phyloP scores from a whole-genome alignment of 2,113 vertebrate genomes.

The Oreochromis spilurus region DNA sequence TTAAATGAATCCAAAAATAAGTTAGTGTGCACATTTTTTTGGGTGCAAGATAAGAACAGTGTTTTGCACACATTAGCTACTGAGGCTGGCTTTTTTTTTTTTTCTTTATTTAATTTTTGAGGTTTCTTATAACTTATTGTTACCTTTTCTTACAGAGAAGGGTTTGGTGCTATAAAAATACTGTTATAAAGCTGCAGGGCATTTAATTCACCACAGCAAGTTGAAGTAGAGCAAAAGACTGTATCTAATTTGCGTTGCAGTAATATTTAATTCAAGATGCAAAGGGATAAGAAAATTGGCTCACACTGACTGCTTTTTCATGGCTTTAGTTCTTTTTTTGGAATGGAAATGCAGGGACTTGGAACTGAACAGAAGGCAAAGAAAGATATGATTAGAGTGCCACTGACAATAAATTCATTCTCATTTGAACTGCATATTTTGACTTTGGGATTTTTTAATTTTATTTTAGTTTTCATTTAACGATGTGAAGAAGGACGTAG shows the following conservation, averaged over 20 bases:
- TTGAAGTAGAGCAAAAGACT: conserved; percentile 11
- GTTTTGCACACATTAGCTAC: not conserved
- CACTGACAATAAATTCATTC: not conserved
- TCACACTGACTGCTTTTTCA: not conserved
- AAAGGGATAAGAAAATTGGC: not conserved
- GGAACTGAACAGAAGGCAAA: accelerated
- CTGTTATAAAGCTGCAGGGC: not conserved
- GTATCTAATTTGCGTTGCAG: conserved; percentile 13
- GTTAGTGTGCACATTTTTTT: not conserved
- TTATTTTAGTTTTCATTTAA: accelerated
- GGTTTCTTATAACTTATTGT: not conserved
- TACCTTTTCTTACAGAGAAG: not conserved
- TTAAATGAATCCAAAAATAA: not conserved
- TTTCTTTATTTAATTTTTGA: not conserved
- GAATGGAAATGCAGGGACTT: not conserved
- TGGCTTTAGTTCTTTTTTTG: not conserved
- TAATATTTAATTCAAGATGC: conserved; percentile 21
- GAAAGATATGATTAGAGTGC: not conserved
- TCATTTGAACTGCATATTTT: not conserved
- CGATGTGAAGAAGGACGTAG: not conserved
- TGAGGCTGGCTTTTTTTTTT: not conserved
- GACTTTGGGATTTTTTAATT: not conserved
- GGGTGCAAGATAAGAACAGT: not conserved
- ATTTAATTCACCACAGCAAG: conserved; percentile 6
- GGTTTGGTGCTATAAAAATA: conserved; percentile 1